Evolutionary conservation across 1,140 invertebrate genomes (phyloP).

Genomic region (Oedothorax gibbosus): DNA sequence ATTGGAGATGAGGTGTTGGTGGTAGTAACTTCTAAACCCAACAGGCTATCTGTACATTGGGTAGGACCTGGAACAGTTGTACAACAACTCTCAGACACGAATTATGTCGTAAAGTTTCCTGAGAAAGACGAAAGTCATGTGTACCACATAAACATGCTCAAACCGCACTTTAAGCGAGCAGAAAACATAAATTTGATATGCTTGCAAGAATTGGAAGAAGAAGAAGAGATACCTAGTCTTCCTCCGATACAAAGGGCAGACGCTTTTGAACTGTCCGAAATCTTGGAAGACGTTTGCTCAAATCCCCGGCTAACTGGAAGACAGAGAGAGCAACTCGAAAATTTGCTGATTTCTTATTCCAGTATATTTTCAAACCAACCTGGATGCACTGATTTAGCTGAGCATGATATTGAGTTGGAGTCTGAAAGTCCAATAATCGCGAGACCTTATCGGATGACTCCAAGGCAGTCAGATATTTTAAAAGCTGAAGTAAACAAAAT

Average conservation of each 20-base stretch:
- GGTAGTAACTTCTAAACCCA: neutral
- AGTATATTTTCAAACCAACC: neutral
- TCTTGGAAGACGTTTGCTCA: neutral
- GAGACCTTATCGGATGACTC: constrained; percentile 13
- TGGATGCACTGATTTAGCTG: constrained; percentile 4
- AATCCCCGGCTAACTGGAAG: neutral
- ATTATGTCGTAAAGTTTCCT: constrained; percentile 18
- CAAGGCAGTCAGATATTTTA: neutral
- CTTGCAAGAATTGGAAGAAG: neutral
- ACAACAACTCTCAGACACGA: constrained; percentile 16
- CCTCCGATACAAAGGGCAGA: neutral
- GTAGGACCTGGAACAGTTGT: neutral
- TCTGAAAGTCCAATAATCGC: neutral
- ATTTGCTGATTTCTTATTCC: neutral
- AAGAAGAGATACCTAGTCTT: neutral
- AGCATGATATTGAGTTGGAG: constrained; percentile 22
- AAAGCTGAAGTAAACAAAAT: constrained; percentile 6
- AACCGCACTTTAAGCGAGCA: constrained; percentile 7
- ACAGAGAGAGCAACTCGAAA: neutral
- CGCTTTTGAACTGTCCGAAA: neutral
- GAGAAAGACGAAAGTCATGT: constrained; percentile 13
- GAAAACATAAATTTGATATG: neutral
- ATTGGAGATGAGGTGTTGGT: constrained; percentile 12
- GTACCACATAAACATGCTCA: constrained; percentile 27
- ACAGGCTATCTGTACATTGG: constrained; percentile 24